Base-by-base conservation (phyloP, 1,140 invertebrate genomes). In the Ganaspis sp. region DNA sequence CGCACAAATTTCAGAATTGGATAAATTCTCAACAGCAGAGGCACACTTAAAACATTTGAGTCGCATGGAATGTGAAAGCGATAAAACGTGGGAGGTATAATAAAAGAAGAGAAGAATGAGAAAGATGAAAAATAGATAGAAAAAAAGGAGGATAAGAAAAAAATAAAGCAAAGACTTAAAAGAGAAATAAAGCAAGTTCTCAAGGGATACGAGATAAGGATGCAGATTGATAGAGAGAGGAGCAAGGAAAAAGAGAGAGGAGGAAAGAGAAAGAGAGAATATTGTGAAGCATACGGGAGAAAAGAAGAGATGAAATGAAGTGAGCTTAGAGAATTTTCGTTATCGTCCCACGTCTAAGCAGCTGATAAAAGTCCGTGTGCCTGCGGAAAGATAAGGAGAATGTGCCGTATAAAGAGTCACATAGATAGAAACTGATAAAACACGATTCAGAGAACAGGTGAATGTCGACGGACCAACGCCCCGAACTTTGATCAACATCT, bases 321-420 rank as follows among this genome's bases (percentile, higher is more conserved):
- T 21, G 82, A 80, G 74, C 34, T 71, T 42, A 76, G 78, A 73
- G 80, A 69, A 84, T 85, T 86, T 86, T 80, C 78, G 88, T 90
- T 90, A 90, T 90, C 88, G 84, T 80, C 73, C 71, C 77, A 71
- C 77, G 84, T 89, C 89, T 90, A 90, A 90, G 89, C 87, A 90
- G 86, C 89, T 91, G 90, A 91, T 91, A 91, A 91, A 90, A 87
- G 79, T 86, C 82, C 85, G 85, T 87, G 80, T 87, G 82, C 83
- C 80, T 83, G 82, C 81, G 84, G 81, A 83, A 80, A 91, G 90
- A 90, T 91, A 91, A 91, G 85, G 82, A 82, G 79, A 83, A 83
- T 85, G 82, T 85, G 85, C 78, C 81, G 84, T 87, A 86, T 86
- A 88, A 89, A 90, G 87, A 90, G 84, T 88, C 83, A 81, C 84